Base-by-base conservation (phyloP, 2,113 vertebrate species). In the Agelaius tricolor region DNA sequence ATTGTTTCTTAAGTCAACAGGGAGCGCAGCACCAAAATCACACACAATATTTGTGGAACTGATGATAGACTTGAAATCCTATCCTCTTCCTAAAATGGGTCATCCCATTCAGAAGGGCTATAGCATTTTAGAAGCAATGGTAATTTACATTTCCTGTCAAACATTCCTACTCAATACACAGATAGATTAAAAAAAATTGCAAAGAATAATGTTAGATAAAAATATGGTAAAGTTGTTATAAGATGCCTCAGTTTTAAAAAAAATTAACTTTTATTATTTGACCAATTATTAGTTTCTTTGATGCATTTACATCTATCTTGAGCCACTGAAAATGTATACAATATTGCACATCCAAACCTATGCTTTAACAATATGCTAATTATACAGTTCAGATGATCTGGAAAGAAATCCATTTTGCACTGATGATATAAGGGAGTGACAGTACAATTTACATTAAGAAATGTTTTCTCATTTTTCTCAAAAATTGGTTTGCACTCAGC, bases 401-500 rank as follows among this genome's bases (percentile, higher is more conserved):
- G 95, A 94, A 96, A 95, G 75, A 95, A 96, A 96, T 96, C 88
- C 95, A 95, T 93, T 93, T 89, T 92, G 78, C 51, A 84, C 87
- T 95, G 91, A 96, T 89, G 90, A 93, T 96, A 95, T 87, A 96
- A 94, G 46, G 85, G 75, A 95, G 87, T 96, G 96, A 97, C 94
- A 97, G 96, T 91, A 96, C 75, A 94, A 96, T 97, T 96, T 97
- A 96, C 95, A 95, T 96, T 97, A 95, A 80, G 90, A 94, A 96
- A 96, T 90, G 90, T 94, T 97, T 96, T 96, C 96, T 95, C 93
- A 92, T 93, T 96, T 96, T 95, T 96, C 92, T 96, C 85, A 94
- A 96, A 97, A 95, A 96, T 94, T 96, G 93, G 90, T 97, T 96
- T 97, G 94, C 93, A 96, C 92, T 95, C 94, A 96, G 92, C 93